These are phyloP conservation scores for Euschistus heros DNA, from an alignment of 1,140 invertebrate species.

Conservation along the genomic window DNA sequence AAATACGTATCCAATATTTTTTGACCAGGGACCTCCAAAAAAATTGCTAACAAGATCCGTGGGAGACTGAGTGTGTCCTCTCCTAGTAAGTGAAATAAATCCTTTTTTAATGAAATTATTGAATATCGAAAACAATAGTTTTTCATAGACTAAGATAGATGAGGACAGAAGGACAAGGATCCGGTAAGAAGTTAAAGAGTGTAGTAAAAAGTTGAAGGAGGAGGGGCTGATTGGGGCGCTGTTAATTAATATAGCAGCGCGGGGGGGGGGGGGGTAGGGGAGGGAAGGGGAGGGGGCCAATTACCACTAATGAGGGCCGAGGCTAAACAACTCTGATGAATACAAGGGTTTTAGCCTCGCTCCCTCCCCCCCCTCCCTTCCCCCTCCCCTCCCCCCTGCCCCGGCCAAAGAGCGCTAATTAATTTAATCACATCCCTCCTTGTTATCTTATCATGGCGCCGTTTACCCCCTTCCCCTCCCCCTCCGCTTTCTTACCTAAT, in stretches of 20 bases:
- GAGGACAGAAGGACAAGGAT: too few relatives aligned
- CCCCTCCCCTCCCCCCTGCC: not conserved
- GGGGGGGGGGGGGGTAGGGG: constrained; percentile 20
- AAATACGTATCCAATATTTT: too few relatives aligned
- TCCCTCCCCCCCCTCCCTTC: not conserved
- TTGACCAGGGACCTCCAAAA: too few relatives aligned
- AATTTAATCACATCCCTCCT: constrained; percentile 16
- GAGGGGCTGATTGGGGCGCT: constrained; percentile 11
- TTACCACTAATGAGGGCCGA: constrained; percentile 13
- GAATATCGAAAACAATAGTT: too few relatives aligned
- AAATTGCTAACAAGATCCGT: too few relatives aligned
- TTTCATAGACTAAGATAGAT: too few relatives aligned
- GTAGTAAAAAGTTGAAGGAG: constrained; percentile 8
- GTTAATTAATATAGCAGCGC: constrained; percentile 23
- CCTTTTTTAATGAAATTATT: too few relatives aligned
- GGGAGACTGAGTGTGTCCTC: too few relatives aligned
- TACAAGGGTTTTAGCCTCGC: constrained; percentile 21
- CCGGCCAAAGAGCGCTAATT: constrained; percentile 4
- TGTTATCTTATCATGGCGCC: constrained; percentile 14
- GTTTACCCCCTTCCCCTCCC: constrained; percentile 5
- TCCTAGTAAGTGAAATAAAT: too few relatives aligned
- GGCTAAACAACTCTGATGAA: constrained; percentile 16
- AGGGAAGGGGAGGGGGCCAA: constrained; percentile 19
- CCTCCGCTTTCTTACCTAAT: not conserved
- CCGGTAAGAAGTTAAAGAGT: constrained; percentile 8